phyloP scores from a whole-genome alignment of 2,888 invertebrate genomes.

The Tipula vernalis region DNA sequence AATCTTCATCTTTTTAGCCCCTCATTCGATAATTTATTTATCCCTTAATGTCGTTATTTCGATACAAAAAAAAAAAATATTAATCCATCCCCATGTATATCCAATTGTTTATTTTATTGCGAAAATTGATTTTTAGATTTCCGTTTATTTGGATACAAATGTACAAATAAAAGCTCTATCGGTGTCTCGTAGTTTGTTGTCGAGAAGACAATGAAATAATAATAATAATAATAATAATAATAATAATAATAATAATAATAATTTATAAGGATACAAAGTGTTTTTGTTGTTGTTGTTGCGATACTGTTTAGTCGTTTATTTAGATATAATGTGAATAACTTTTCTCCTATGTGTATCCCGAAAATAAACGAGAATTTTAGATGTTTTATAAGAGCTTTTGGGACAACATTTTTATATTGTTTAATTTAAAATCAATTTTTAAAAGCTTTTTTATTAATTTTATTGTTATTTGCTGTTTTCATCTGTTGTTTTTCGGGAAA shows the following conservation, averaged over 20 bases:
- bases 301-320: neutral
- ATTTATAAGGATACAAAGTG: neutral
- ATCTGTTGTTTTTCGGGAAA: neutral
- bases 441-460: neutral
- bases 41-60: neutral
- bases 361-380: neutral
- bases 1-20: neutral
- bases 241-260: constrained; percentile 4
- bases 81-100: neutral
- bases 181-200: neutral
- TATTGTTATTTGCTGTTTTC: neutral
- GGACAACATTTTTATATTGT: neutral
- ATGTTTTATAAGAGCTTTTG: neutral
- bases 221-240: neutral
- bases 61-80: too few relatives aligned
- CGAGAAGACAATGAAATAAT: neutral
- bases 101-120: neutral
- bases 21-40: neutral
- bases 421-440: constrained; percentile 4
- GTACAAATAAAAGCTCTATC: neutral
- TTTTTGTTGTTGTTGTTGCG: neutral
- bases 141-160: neutral
- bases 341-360: neutral
- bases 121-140: neutral
- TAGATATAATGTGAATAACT: neutral